Evolutionary conservation across 64 coral and sea anemone genomes (phyloP).

Genomic region (Actinia equina): DNA sequence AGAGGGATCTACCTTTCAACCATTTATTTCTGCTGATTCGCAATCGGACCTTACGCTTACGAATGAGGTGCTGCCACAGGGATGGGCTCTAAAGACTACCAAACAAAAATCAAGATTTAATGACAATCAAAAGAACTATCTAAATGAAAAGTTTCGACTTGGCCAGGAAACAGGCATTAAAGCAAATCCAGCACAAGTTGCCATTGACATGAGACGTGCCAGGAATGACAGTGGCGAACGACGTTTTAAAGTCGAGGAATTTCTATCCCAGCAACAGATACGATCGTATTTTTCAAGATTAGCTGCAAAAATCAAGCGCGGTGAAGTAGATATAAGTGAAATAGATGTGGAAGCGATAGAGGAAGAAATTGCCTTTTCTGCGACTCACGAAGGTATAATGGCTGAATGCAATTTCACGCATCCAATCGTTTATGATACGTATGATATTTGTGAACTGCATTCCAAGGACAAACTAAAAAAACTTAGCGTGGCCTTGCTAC

Average conservation of each 20-base stretch:
- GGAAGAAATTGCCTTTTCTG: constrained; percentile 20
- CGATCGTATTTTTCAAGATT: constrained; percentile 42
- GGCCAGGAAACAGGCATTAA: constrained; percentile 48
- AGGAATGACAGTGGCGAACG: constrained; percentile 12
- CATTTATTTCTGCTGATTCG: not conserved
- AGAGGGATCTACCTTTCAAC: not conserved
- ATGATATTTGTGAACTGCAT: constrained; percentile 27
- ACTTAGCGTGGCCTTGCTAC: not conserved
- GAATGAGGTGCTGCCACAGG: constrained; percentile 16
- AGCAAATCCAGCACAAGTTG: constrained; percentile 14
- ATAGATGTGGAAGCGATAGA: not conserved
- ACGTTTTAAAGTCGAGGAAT: constrained; percentile 34
- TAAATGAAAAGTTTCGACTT: constrained; percentile 31
- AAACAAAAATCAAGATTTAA: constrained; percentile 34
- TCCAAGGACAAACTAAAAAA: not conserved
- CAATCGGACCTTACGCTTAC: not conserved
- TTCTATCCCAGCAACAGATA: constrained; percentile 45
- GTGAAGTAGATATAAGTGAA: constrained; percentile 14
- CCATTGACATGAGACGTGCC: constrained; percentile 44
- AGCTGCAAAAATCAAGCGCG: constrained; percentile 25
- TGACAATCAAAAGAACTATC: constrained; percentile 59
- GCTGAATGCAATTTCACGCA: constrained; percentile 2
- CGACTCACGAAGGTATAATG: constrained; percentile 6
- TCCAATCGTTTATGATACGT: constrained; percentile 16
- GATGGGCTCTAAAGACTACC: constrained; percentile 49